A percentile compares a stretch with the other conserved stretches of the same genome.
Conservation (phyloP, 2,888 invertebrate species). For the Tachina lurida region DNA sequence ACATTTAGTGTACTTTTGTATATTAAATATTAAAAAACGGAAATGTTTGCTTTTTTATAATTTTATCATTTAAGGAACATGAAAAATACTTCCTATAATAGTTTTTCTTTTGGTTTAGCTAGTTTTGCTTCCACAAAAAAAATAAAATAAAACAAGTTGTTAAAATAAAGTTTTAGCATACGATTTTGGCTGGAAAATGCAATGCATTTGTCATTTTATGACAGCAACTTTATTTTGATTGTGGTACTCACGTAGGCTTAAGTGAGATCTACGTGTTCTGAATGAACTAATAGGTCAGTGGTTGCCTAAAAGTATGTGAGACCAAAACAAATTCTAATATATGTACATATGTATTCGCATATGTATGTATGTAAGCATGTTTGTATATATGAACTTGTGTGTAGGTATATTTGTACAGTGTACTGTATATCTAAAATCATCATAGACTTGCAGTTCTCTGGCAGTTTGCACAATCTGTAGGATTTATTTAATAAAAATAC, state of each 20-base stretch:
- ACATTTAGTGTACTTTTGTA: conserved; percentile 33
- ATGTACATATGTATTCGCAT: not conserved
- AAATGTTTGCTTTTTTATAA: conserved; percentile 58
- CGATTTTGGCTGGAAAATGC: conserved; percentile 68
- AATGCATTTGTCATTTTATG: conserved; percentile 72
- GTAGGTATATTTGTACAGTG: not conserved
- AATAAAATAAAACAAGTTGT: conserved; percentile 1
- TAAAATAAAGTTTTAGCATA: conserved; percentile 62
- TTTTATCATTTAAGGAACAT: conserved; percentile 67
- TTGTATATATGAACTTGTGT: conserved; percentile 47
- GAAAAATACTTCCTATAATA: conserved; percentile 54
- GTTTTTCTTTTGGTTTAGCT: conserved; percentile 62
- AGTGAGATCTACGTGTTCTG: conserved; percentile 73
- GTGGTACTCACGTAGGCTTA: conserved; percentile 73
- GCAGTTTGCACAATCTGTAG: no score
- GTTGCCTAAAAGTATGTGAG: conserved; percentile 21
- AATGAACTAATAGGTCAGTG: conserved; percentile 69
- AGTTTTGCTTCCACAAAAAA: conserved; percentile 25
- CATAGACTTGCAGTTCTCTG: no score
- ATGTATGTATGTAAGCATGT: conserved; percentile 41
- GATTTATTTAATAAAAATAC: no score
- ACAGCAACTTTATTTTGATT: conserved; percentile 73
- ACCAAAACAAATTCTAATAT: conserved; percentile 13
- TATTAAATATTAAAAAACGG: conserved; percentile 42
- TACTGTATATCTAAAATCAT: no score